A percentile compares a stretch with the other conserved stretches of the same genome.
These are phyloP conservation scores for Suillia variegata DNA, from an alignment of 2,888 invertebrate genomes.

Conservation along the genomic window DNA sequence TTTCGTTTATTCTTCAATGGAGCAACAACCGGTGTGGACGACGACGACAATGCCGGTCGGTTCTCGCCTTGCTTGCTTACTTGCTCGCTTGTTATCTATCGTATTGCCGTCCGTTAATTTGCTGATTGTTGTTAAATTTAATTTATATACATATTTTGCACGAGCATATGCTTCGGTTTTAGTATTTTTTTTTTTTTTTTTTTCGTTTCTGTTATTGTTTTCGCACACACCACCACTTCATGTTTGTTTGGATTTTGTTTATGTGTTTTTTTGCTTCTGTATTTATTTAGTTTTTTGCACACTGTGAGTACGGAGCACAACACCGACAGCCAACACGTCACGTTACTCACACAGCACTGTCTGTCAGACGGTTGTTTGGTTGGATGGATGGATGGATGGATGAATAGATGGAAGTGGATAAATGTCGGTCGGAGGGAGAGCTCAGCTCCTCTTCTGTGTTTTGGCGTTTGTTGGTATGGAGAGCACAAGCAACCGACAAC, in stretches of 20 bases:
- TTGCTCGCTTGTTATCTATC: neutral
- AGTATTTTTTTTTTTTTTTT: too few species aligned
- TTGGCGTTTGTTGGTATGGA: too few species aligned
- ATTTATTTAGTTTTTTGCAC: slow-evolving; percentile 29
- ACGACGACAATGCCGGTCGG: slow-evolving; percentile 1
- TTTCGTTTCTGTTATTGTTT: neutral
- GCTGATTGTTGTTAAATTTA: neutral
- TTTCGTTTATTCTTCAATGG: slow-evolving; percentile 18
- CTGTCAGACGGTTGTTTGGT: too few species aligned
- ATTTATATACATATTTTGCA: too few species aligned
- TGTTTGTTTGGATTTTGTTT: slow-evolving; percentile 11
- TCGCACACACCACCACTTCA: neutral
- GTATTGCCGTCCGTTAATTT: neutral
- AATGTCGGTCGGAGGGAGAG: too few species aligned
- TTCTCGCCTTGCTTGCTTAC: neutral
- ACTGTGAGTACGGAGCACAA: slow-evolving; percentile 6
- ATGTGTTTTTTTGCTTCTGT: slow-evolving; percentile 28
- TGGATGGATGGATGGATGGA: too few species aligned
- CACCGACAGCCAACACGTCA: slow-evolving; percentile 46
- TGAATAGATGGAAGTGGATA: too few species aligned
- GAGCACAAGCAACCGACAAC: too few species aligned
- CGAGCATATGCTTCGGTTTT: too few species aligned
- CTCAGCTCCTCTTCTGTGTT: too few species aligned
- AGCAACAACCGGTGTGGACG: slow-evolving; percentile 11
- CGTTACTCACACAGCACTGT: slow-evolving; percentile 26